Evolutionary conservation across 2,888 invertebrate species (phyloP), one percentile per base, ranked within the genome.

Genomic region (Hydrotaea cyrtoneurina): DNA sequence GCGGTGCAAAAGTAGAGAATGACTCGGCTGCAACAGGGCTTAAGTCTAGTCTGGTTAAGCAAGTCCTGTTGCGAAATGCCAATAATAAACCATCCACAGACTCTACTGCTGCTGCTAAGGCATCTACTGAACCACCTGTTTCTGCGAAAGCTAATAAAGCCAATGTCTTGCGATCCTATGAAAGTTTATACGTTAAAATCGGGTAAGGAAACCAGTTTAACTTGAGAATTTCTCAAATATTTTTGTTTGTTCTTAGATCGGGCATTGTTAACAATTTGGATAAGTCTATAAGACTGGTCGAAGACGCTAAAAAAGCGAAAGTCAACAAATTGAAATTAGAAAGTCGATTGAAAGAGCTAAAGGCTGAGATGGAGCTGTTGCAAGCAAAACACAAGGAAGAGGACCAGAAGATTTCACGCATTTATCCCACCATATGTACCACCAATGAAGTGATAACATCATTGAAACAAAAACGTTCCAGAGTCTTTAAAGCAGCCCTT

Each of bases 391-490:
- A 91, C 15, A 88, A 88, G 5, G 82, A 87, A 69, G 91, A 92
- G 78, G 91, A 92, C 50, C 77, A 87, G 15, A 89, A 87, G 78
- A 88, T 92, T 69, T 82, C 89, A 0, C 89, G 88, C 21, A 89
- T 92, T 31, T 91, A 90, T 86, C 91, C 92, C 7, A 88, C 89
- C 80, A 91, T 92, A 23, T 90, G 89, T 50, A 83, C 86, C 57
- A 89, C 89, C 13, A 90, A 92, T 82, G 89, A 90, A 82, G 85
- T 88, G 26, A 90, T 92, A 39, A 88, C 89, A 43, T 89, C 90
- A 15, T 82, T 91, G 0, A 92, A 90, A 78, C 87, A 90, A 55
- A 90, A 89, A 62, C 89, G 90, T 19, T 82, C 76, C 10, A 91
- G 91, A 79, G 86, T 92, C 0, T 88, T 88, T 74, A 88, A 89